Base-by-base conservation (phyloP, 2,797 vertebrate species). In the Phrynocephalus vlangalii region DNA sequence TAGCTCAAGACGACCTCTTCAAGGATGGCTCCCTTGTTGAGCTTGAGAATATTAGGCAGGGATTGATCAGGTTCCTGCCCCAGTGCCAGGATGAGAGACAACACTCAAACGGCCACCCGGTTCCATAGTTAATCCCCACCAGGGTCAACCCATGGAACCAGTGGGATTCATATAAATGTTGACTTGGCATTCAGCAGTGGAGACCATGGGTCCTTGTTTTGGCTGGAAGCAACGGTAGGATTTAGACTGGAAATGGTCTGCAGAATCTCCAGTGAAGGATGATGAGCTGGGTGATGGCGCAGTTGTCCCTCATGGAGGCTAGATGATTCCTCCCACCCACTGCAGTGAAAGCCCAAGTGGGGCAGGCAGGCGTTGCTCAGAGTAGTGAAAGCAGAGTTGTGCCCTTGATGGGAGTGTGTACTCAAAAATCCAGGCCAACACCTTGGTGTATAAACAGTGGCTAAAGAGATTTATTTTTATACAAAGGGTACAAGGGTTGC, bases 401-500 rank as follows among this genome's bases (percentile, higher is more conserved):
- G 6, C 63, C 18, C 28, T 52, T 33, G 26, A 48, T 5, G 38
- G 48, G 26, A n/a, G 33, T 20, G 0, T 10, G 7, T 7, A 2
- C n/a, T 28, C 68, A 76, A 22, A 72, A 56, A 87, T 7, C 13
- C 91, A 75, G 26, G 3, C n/a, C 1, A 68, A 68, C 33, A 3
- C 5, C 0, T 0, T 78, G 68, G 22, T 78, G 76, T 92, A 94
- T 94, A 94, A 96, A 96, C 95, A 95, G 87, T 95, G 94, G 94
- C 94, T 96, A 96, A 95, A 95, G 95, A 95, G 92, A 95, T 87
- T 84, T 84, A 94, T 96, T 95, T 95, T 94, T 93, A 94, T 95
- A 96, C 93, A 96, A 96, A 96, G 94, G 93, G 94, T 94, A 95
- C 92, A 94, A 78, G 90, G 90, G 85, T 50, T 7, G 56, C 83